A percentile compares a stretch with the other conserved stretches of the same genome.
These are phyloP conservation scores for Dendrolimus kikuchii DNA, from an alignment of 1,140 invertebrate species.

Conservation along the genomic window DNA sequence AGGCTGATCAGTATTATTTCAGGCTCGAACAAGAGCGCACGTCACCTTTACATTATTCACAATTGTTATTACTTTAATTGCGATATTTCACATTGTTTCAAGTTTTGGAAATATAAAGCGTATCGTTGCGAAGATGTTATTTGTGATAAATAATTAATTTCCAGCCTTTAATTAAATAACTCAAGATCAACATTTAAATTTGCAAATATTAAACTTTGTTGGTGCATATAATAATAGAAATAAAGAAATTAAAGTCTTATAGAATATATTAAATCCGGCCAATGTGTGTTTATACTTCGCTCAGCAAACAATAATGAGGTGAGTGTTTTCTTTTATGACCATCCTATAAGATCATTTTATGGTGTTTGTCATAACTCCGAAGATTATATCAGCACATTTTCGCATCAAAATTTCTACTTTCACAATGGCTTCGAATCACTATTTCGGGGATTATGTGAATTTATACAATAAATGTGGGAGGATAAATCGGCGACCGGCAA, in stretches of 20 bases:
- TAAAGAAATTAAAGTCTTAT: no score
- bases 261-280: no score
- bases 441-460: background rate
- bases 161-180: no score
- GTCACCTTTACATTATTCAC: conserved; percentile 7
- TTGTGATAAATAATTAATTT: no score
- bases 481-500: no score
- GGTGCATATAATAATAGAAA: no score
- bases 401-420: conserved; percentile 2
- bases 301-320: conserved; percentile 6
- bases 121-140: no score
- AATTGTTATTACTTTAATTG: background rate
- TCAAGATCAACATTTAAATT: no score
- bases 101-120: no score
- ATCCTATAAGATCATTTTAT: background rate
- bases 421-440: background rate
- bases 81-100: no score
- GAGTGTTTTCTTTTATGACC: conserved; percentile 2
- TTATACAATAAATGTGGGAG: background rate
- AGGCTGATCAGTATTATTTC: conserved; percentile 46
- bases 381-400: conserved; percentile 4
- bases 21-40: conserved; percentile 29
- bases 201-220: no score
- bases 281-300: no score
- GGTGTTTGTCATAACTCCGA: background rate